A percentile compares a stretch with the other conserved stretches of the same genome.
Conservation (phyloP, 2,797 vertebrate species). For the Sebastes minor region DNA sequence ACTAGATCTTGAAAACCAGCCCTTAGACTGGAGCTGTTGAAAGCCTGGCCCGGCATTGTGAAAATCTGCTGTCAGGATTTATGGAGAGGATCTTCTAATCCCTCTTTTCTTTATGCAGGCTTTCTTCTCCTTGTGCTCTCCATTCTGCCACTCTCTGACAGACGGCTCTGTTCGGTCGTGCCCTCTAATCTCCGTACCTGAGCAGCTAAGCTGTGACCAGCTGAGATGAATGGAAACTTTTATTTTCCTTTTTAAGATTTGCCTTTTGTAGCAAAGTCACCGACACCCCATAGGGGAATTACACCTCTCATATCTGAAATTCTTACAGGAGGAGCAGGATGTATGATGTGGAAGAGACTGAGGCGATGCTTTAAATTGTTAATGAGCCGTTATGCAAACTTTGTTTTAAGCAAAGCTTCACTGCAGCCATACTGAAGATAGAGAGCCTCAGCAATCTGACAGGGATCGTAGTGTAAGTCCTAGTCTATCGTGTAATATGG, state of each 20-base stretch:
- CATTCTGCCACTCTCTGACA: constrained; percentile 21
- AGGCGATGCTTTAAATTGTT: background rate
- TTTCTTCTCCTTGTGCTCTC: constrained; percentile 30
- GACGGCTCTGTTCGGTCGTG: constrained; percentile 12
- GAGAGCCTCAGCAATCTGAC: constrained; percentile 11
- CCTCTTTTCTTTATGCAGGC: constrained; percentile 51
- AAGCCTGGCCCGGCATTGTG: constrained; percentile 29
- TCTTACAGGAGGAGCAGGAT: background rate
- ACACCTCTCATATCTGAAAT: background rate
- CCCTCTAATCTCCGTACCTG: constrained; percentile 45
- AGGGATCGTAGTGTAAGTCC: background rate
- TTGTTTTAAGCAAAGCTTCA: constrained; percentile 9
- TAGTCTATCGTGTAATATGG: constrained; percentile 44
- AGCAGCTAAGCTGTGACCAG: constrained; percentile 29
- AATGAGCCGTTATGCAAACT: constrained; percentile 2
- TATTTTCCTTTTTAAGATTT: background rate
- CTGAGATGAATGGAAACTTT: constrained; percentile 27
- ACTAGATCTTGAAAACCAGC: constrained; percentile 25
- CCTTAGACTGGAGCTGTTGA: constrained; percentile 23
- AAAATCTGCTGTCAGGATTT: constrained; percentile 65
- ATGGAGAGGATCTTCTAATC: constrained; percentile 66
- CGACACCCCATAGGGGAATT: background rate
- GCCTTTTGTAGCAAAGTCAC: background rate
- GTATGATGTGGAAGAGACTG: background rate
- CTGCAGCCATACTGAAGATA: background rate